Evolutionary conservation across 2,797 vertebrate genomes (phyloP), one percentile per base, ranked within the genome.

Genomic region (Knipowitschia caucasica): DNA sequence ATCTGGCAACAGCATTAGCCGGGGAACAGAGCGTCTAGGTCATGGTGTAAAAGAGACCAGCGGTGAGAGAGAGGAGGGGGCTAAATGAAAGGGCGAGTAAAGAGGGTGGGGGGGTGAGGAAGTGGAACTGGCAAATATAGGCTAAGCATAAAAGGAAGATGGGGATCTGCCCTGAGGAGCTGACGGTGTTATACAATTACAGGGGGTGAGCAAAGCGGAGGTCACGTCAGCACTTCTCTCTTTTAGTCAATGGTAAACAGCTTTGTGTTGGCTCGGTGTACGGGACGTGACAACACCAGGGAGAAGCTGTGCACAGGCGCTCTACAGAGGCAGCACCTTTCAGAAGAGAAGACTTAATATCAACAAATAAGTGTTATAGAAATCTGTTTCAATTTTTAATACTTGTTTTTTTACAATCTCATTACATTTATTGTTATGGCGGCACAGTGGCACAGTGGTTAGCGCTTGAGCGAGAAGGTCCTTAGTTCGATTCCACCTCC

Each of bases 1-100:
- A 84, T 86, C 83, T 85, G 81, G 79, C 81, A 80, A 71, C 53
- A 70, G 67, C 77, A 43, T 75, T 80, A 86, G 80, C 81, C 69
- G 17, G 71, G 73, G 75, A 82, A 77, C 82, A 81, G 78, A 82
- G 40, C 75, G 80, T 83, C 82, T 86, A 82, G 82, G 77, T 80
- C 73, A 71, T 62, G 34, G 61, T 20, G 59, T 11, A 35, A 31
- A 51, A 60, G 64, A 69, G 49, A 44, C n/a, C 9, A 44, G 59
- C 56, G 62, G 60, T 15, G 47, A 39, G 61, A 50, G 36, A 54
- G 36, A 4, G 40, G 42, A 56, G 51, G 34, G 45, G 49, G 45
- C 38, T 44, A 57, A 55, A 34, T 3, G 34, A 34, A 43, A 34
- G 56, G 7, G 34, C 9, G 53, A 67, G 43, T 46, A 7, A 26